Evolutionary conservation across 1,140 invertebrate genomes (phyloP).

Genomic region (Papilio polytes): DNA sequence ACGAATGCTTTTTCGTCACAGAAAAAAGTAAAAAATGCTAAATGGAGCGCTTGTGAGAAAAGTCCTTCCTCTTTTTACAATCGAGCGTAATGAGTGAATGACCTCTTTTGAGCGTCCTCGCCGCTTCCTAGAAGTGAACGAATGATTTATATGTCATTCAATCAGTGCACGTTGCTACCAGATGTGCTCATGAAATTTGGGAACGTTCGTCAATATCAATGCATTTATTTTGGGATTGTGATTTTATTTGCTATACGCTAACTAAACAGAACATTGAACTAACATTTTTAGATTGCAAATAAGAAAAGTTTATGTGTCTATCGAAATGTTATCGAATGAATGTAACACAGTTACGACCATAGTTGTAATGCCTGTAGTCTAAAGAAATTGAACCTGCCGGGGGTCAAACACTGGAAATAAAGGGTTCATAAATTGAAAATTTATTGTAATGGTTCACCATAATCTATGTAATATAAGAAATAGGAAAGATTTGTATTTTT

Average conservation of each 20-base stretch:
- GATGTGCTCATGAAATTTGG: slow-evolving; percentile 19
- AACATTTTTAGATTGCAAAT: neutral
- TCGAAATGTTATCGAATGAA: neutral
- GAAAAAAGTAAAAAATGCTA: slow-evolving; percentile 17
- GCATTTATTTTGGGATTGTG: slow-evolving; percentile 17
- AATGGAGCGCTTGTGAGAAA: slow-evolving; percentile 31
- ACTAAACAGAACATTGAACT: neutral
- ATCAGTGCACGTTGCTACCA: slow-evolving; percentile 30
- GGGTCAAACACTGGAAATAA: no score
- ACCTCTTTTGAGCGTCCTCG: slow-evolving; percentile 19
- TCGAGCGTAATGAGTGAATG: slow-evolving; percentile 30
- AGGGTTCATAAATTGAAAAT: no score
- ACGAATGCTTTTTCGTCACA: slow-evolving; percentile 24
- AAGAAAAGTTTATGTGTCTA: neutral
- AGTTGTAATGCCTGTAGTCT: neutral
- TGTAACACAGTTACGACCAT: neutral
- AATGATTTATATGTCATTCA: slow-evolving; percentile 36
- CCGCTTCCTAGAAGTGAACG: slow-evolving; percentile 29
- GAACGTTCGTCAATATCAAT: slow-evolving; percentile 6
- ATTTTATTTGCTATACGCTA: neutral
- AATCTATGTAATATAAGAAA: no score
- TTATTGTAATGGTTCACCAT: no score
- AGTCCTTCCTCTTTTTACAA: slow-evolving; percentile 21
- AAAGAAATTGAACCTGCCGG: no score
- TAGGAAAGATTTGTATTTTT: no score